Percentiles rank a stretch among this genome's conserved stretches.
Conservation (phyloP, 2,113 vertebrate species). For the Labrus mixtus region DNA sequence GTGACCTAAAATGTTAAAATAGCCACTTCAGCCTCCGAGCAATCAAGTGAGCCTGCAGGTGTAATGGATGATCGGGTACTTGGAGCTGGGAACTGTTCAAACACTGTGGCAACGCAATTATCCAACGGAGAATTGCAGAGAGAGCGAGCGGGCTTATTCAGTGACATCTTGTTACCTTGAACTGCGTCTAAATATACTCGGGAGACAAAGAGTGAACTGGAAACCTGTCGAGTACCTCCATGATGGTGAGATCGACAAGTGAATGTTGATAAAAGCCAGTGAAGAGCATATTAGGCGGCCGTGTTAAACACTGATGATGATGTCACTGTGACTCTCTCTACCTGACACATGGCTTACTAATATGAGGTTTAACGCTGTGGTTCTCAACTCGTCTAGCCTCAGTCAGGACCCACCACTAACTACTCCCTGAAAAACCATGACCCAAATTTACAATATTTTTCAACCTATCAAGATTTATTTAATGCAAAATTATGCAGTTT, state of each 20-base stretch:
- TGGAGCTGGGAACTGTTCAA: background rate
- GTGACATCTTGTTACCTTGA: slow-evolving; percentile 14
- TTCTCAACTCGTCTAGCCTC: too few species aligned
- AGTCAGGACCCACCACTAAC: too few species aligned
- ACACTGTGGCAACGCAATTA: slow-evolving; percentile 3
- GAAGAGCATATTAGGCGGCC: background rate
- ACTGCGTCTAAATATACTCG: background rate
- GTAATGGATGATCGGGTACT: slow-evolving; percentile 30
- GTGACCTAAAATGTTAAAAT: slow-evolving; percentile 35
- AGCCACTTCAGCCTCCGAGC: slow-evolving; percentile 48
- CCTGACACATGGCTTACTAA: too few species aligned
- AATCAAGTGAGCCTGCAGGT: slow-evolving; percentile 38
- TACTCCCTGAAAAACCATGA: too few species aligned
- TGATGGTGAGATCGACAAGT: background rate
- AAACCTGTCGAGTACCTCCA: background rate
- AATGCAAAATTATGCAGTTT: too few species aligned
- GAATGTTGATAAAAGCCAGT: background rate
- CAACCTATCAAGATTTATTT: too few species aligned
- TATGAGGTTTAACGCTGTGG: too few species aligned
- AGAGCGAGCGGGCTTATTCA: slow-evolving; percentile 9
- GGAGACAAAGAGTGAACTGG: background rate
- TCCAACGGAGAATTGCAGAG: background rate
- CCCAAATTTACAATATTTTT: too few species aligned
- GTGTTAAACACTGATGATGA: too few species aligned
- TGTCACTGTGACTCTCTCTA: too few species aligned